Evolutionary conservation across 2,888 invertebrate species (phyloP).

Genomic region (Brachypalpus laphriformis): DNA sequence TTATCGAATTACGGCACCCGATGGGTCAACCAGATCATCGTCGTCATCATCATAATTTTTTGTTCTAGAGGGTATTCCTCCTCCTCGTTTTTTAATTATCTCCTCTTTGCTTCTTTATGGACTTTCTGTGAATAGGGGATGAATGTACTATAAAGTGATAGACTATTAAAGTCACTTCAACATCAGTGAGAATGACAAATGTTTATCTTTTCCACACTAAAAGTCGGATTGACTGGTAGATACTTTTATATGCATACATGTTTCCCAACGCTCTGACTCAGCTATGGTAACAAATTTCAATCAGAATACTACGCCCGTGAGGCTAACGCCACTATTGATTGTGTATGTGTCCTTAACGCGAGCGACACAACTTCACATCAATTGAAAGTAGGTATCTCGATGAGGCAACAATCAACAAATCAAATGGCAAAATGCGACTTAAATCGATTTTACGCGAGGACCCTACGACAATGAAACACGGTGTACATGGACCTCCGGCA

Average conservation of each 20-base stretch:
- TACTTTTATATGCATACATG: not conserved
- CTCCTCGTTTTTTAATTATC: constrained; percentile 32
- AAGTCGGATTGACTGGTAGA: not conserved
- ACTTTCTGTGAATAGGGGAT: not conserved
- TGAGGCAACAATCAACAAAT: constrained; percentile 62
- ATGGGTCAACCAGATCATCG: constrained; percentile 68
- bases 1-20: constrained; percentile 71
- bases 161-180: constrained; percentile 40
- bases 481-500: not conserved
- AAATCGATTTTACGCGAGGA: not conserved
- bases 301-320: constrained; percentile 21
- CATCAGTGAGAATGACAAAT: constrained; percentile 61
- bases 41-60: constrained; percentile 2
- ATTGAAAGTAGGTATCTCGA: constrained; percentile 48
- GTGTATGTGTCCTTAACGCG: constrained; percentile 37
- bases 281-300: constrained; percentile 41
- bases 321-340: constrained; percentile 34
- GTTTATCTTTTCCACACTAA: constrained; percentile 51
- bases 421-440: constrained; percentile 59
- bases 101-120: constrained; percentile 3
- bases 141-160: not conserved
- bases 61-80: constrained; percentile 1
- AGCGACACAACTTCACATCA: constrained; percentile 57
- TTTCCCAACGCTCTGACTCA: not conserved
- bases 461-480: constrained; percentile 7